phyloP scores from a whole-genome alignment of 2,113 vertebrate genomes.

The Erpornis zantholeuca region DNA sequence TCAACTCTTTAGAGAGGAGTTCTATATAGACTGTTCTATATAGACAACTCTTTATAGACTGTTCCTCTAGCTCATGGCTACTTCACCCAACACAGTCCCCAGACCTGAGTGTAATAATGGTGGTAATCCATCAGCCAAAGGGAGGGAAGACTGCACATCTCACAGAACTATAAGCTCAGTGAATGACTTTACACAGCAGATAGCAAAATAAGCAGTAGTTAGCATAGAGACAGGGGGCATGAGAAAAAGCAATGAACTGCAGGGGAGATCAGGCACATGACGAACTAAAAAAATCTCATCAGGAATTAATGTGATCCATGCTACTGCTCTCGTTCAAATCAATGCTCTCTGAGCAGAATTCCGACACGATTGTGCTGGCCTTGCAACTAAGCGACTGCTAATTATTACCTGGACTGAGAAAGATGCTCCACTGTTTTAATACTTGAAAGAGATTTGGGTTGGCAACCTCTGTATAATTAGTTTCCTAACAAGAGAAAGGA shows the following conservation, averaged over 20 bases:
- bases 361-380: background rate
- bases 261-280: background rate
- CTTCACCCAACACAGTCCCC: background rate
- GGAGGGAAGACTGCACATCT: background rate
- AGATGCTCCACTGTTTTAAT: background rate
- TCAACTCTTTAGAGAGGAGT: too few species aligned
- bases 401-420: background rate
- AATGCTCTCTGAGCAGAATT: background rate
- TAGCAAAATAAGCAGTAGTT: background rate
- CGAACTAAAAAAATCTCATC: background rate
- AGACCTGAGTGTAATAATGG: background rate
- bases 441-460: background rate
- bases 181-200: background rate
- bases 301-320: background rate
- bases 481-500: background rate
- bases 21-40: background rate
- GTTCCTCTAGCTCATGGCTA: accelerated
- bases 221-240: background rate
- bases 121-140: background rate
- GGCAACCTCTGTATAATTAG: background rate
- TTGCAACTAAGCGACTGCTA: background rate
- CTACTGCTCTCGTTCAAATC: background rate
- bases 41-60: accelerated
- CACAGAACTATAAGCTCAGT: background rate
- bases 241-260: background rate